Evolutionary conservation across 2,797 vertebrate species (phyloP), one percentile per base, ranked within the genome.

Genomic region (Brachyrhaphis roseni): DNA sequence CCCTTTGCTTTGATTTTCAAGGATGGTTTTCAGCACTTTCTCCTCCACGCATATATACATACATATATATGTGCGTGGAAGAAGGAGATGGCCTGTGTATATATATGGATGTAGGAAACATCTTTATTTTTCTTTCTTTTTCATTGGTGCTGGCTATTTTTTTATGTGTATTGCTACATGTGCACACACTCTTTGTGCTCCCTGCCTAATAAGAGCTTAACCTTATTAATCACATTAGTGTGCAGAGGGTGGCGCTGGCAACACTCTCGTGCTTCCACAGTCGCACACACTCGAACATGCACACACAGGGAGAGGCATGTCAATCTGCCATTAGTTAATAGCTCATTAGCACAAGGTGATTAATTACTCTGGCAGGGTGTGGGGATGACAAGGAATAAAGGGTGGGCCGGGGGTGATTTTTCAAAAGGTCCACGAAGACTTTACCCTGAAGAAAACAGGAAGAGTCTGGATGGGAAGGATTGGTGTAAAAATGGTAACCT

Each of bases 291-390:
- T 53, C 82, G 82, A 83, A 81, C 88, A 88, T 88, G 88, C 85
- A 82, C 91, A 87, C 90, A 88, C 87, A 86, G 79, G 86, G 90
- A 86, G 83, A 89, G 85, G 87, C 92, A 93, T 91, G 93, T 93
- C 94, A 93, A 87, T 92, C 91, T 94, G 93, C 91, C 92, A 93
- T 94, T 94, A 93, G 92, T 93, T 94, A 93, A 94, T 93, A 94
- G 93, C 91, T 95, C 92, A 93, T 94, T 94, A 94, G 91, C 91
- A 92, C 89, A 90, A 94, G 90, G 92, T 95, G 94, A 94, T 94
- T 94, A 93, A 95, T 94, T 93, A 94, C 92, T 91, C 77, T 91
- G 88, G 87, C 85, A 83, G 88, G 91, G 87, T 89, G 91, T 90
- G 78, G 87, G 91, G 88, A 78, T 90, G 89, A 84, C 87, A 87